Evolutionary conservation across 2,888 invertebrate species (phyloP).

Genomic region (Geophilus truncorum): DNA sequence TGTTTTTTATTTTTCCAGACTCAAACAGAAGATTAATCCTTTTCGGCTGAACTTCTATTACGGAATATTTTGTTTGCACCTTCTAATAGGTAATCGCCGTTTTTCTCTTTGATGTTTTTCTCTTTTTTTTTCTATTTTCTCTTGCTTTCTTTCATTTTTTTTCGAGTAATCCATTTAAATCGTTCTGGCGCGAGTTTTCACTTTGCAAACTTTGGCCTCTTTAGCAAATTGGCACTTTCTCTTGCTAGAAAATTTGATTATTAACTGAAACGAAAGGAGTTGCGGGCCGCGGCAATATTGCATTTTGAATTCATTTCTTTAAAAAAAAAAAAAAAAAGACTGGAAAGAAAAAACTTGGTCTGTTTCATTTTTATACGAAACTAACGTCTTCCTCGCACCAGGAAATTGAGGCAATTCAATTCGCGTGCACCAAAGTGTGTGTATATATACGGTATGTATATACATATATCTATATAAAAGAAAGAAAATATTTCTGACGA

Average conservation of each 20-base stretch:
- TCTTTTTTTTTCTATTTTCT: neutral
- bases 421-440: neutral
- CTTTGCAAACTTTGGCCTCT: neutral
- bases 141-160: neutral
- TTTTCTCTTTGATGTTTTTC: neutral
- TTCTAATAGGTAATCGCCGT: neutral
- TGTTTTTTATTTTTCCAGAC: neutral
- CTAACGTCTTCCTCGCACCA: conserved; percentile 11
- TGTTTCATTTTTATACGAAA: conserved; percentile 13
- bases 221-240: conserved; percentile 15
- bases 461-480: neutral
- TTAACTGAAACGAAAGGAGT: neutral
- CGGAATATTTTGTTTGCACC: neutral
- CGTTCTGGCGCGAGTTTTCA: neutral
- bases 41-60: neutral
- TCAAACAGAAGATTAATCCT: neutral
- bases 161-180: neutral
- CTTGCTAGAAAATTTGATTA: neutral
- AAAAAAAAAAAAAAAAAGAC: neutral
- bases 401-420: conserved; percentile 20
- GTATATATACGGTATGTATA: too few species aligned
- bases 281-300: neutral
- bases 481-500: neutral
- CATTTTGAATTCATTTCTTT: conserved; percentile 18
- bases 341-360: neutral